Percentiles rank a stretch among this genome's conserved stretches.
Evolutionary conservation across 2,113 vertebrate species (phyloP).

Genomic region (Cryptomyrus ogoouensis): DNA sequence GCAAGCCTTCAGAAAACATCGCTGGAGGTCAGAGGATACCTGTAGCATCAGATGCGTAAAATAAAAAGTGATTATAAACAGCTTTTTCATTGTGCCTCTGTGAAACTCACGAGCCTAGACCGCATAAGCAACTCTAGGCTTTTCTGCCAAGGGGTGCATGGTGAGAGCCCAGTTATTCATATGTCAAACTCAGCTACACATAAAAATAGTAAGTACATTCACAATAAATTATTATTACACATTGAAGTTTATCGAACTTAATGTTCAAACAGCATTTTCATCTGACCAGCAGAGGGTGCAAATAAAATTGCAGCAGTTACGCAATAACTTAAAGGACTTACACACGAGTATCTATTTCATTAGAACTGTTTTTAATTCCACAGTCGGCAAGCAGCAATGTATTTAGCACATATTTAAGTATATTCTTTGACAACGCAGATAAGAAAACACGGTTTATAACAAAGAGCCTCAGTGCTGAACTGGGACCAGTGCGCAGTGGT

Average conservation of each 20-base stretch:
- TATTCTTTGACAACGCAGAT: not conserved
- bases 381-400: not conserved
- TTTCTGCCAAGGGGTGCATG: not conserved
- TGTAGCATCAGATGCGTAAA: not conserved
- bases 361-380: not conserved
- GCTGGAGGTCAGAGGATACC: not conserved
- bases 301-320: not conserved
- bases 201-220: not conserved
- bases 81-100: not conserved
- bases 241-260: not conserved
- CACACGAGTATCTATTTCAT: not conserved
- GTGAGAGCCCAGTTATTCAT: not conserved
- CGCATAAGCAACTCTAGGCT: too few relatives aligned
- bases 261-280: not conserved
- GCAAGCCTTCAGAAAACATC: not conserved
- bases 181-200: not conserved
- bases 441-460: not conserved
- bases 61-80: not conserved
- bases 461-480: not conserved
- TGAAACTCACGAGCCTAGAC: not conserved
- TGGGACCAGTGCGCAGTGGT: not conserved
- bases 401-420: not conserved
- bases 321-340: not conserved
- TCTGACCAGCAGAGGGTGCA: not conserved
- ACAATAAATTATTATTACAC: not conserved